phyloP scores from a whole-genome alignment of 2,113 vertebrate species.

The Leucopternis melanops region DNA sequence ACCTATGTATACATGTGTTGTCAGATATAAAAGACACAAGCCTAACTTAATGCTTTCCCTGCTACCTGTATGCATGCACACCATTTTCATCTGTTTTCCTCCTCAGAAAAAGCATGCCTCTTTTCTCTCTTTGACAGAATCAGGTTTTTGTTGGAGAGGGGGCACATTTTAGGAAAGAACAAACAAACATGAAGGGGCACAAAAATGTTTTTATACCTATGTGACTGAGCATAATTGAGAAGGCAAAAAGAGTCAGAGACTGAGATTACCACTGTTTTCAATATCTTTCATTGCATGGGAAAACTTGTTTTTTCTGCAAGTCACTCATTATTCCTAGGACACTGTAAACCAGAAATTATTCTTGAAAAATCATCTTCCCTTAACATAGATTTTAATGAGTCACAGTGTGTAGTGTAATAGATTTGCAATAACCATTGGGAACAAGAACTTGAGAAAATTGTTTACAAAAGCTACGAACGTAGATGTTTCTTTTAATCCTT shows the following conservation, averaged over 20 bases:
- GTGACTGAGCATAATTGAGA: background rate
- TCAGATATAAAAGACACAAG: background rate
- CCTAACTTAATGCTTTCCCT: background rate
- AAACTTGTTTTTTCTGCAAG: background rate
- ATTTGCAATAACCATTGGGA: background rate
- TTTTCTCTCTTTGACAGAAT: background rate
- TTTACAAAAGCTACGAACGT: background rate
- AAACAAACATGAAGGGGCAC: background rate
- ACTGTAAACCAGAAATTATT: background rate
- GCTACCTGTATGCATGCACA: background rate
- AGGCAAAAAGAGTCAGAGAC: slow-evolving; percentile 42
- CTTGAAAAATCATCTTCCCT: background rate
- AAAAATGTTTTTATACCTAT: background rate
- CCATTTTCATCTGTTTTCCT: background rate
- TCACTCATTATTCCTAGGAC: background rate
- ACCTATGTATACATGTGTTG: background rate
- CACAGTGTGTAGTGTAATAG: background rate
- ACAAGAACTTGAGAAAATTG: background rate
- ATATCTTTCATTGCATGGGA: background rate
- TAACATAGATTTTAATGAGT: background rate
- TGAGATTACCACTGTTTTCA: background rate
- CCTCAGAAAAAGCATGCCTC: background rate
- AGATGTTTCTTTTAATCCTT: background rate
- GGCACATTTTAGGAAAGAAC: background rate
- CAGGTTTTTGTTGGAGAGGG: background rate